Conservation (phyloP, 2,888 invertebrate genomes). For the Epirrita christyi region DNA sequence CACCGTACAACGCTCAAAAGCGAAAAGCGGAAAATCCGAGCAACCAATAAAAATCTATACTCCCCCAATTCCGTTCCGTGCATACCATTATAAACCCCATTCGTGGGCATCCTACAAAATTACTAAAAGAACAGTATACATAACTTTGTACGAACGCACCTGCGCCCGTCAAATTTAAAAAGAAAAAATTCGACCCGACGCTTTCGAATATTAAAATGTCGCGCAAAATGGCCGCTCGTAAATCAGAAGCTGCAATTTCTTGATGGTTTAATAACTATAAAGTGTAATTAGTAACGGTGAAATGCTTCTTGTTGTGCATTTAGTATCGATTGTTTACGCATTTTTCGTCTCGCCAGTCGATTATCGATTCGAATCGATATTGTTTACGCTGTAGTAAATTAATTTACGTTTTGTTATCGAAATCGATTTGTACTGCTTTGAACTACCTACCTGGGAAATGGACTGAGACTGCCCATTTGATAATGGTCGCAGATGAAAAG, state of each 20-base stretch:
- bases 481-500: conserved; percentile 30
- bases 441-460: conserved; percentile 31
- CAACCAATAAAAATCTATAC: conserved; percentile 54
- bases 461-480: conserved; percentile 16
- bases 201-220: conserved; percentile 78
- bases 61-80: conserved; percentile 59
- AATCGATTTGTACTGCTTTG: conserved; percentile 65
- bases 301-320: conserved; percentile 52
- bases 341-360: conserved; percentile 53
- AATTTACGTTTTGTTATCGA: conserved; percentile 50
- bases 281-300: conserved; percentile 79
- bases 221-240: conserved; percentile 74
- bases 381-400: conserved; percentile 49
- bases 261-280: conserved; percentile 75
- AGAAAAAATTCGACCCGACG: conserved; percentile 60
- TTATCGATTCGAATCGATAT: conserved; percentile 47
- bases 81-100: conserved; percentile 55
- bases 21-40: conserved; percentile 34
- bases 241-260: conserved; percentile 79
- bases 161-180: conserved; percentile 71
- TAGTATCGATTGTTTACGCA: conserved; percentile 69
- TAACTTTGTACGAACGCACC: conserved; percentile 69
- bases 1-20: conserved; percentile 26
- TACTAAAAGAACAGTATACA: conserved; percentile 47
- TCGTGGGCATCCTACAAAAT: conserved; percentile 62